These are phyloP conservation scores for Caenorhabditis macrosperma DNA, from an alignment of 2,888 invertebrate genomes.

Conservation along the genomic window DNA sequence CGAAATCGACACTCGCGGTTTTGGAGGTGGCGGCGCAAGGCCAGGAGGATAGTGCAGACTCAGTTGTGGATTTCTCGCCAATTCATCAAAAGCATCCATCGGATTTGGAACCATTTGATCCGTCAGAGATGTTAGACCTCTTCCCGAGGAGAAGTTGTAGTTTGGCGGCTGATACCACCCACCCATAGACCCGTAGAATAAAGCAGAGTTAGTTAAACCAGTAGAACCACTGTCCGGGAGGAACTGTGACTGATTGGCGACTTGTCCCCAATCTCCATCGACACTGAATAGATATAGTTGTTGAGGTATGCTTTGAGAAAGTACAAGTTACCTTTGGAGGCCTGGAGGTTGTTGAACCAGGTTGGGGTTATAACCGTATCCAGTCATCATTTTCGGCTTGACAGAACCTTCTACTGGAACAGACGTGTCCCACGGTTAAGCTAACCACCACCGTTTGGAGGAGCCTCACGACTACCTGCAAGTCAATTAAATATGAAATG, in stretches of 20 bases:
- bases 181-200: constrained; percentile 42
- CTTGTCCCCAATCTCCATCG: constrained; percentile 33
- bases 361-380: constrained; percentile 46
- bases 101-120: neutral
- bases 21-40: constrained; percentile 26
- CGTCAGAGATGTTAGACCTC: neutral
- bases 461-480: constrained; percentile 51
- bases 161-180: constrained; percentile 22
- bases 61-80: neutral
- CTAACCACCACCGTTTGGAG: constrained; percentile 57
- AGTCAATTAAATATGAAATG: neutral
- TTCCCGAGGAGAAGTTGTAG: neutral
- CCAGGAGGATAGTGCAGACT: neutral
- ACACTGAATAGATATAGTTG: constrained; percentile 30
- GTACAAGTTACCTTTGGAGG: constrained; percentile 29
- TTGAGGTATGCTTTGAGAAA: neutral
- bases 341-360: constrained; percentile 45
- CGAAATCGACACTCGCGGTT: constrained; percentile 45
- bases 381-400: constrained; percentile 50
- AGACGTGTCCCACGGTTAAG: constrained; percentile 33
- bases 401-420: neutral
- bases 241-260: constrained; percentile 25
- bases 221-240: constrained; percentile 33
- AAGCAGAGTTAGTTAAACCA: constrained; percentile 18
- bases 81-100: neutral